phyloP scores from a whole-genome alignment of 2,888 invertebrate species.

The Polymixis flavicincta region DNA sequence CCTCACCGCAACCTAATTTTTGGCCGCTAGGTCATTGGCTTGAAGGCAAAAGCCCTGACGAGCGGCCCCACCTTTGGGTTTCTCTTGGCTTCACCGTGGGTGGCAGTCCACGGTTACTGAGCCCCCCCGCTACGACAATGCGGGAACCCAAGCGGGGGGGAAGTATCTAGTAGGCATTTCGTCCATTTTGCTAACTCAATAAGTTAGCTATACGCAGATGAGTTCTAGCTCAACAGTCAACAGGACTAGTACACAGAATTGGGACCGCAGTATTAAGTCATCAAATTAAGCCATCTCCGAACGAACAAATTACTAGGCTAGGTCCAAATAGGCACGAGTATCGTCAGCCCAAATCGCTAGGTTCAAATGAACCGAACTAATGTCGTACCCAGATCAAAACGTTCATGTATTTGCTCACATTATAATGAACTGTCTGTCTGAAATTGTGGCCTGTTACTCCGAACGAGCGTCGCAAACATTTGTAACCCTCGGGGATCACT shows the following conservation, averaged over 20 bases:
- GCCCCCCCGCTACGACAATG: too few relatives aligned
- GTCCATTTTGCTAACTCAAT: not conserved
- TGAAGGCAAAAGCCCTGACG: too few relatives aligned
- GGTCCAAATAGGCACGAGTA: slow-evolving; percentile 27
- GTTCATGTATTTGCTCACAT: slow-evolving; percentile 44
- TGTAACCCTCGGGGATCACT: slow-evolving; percentile 52
- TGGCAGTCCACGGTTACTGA: too few relatives aligned
- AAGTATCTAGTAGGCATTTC: not conserved
- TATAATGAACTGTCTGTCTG: slow-evolving; percentile 51
- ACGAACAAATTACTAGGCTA: slow-evolving; percentile 30
- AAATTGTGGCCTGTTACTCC: slow-evolving; percentile 33
- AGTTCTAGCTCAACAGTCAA: not conserved
- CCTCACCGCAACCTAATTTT: too few relatives aligned
- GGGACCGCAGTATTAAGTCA: not conserved
- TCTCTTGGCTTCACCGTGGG: too few relatives aligned
- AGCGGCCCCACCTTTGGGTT: too few relatives aligned
- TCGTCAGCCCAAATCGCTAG: slow-evolving; percentile 28
- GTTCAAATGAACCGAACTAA: slow-evolving; percentile 37
- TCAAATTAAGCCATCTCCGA: slow-evolving; percentile 32
- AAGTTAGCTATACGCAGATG: not conserved
- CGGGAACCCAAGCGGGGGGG: too few relatives aligned
- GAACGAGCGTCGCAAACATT: slow-evolving; percentile 49
- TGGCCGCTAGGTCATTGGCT: too few relatives aligned
- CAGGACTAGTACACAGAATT: not conserved
- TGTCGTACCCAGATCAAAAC: slow-evolving; percentile 40